A percentile compares a stretch with the other conserved stretches of the same genome.
phyloP scores from a whole-genome alignment of 37 sponge, comb jelly and placozoan species.

The Cladorhizidae sp. region DNA sequence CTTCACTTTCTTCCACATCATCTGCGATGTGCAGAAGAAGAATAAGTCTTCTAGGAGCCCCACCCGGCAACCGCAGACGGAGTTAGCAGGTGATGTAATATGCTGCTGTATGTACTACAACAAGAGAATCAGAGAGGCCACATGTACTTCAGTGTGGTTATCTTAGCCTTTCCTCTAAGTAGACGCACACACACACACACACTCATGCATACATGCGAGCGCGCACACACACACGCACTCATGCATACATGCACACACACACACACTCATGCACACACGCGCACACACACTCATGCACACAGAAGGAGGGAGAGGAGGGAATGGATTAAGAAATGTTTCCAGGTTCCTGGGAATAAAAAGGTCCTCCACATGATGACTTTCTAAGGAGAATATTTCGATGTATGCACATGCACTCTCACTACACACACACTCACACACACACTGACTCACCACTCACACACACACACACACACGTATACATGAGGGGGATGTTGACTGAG shows the following conservation, averaged over 20 bases:
- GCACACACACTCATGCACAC: no score
- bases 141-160: no score
- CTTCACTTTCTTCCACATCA: constrained; percentile 91
- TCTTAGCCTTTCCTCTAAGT: neutral
- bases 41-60: constrained; percentile 37
- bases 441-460: neutral
- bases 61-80: constrained; percentile 35
- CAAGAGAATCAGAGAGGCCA: no score
- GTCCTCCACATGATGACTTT: no score
- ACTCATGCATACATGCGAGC: constrained; percentile 24
- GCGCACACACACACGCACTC: neutral
- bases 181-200: constrained; percentile 31
- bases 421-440: no score
- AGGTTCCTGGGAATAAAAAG: no score
- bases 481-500: neutral
- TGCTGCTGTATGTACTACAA: constrained; percentile 23
- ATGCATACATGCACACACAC: no score
- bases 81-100: constrained; percentile 16
- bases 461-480: constrained; percentile 56
- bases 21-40: constrained; percentile 72
- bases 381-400: no score
- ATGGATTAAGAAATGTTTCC: no score
- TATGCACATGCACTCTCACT: no score
- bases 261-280: no score
- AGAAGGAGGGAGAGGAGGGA: no score